Conservation (phyloP, 2,888 invertebrate genomes). For the Peribatodes rhomboidaria region DNA sequence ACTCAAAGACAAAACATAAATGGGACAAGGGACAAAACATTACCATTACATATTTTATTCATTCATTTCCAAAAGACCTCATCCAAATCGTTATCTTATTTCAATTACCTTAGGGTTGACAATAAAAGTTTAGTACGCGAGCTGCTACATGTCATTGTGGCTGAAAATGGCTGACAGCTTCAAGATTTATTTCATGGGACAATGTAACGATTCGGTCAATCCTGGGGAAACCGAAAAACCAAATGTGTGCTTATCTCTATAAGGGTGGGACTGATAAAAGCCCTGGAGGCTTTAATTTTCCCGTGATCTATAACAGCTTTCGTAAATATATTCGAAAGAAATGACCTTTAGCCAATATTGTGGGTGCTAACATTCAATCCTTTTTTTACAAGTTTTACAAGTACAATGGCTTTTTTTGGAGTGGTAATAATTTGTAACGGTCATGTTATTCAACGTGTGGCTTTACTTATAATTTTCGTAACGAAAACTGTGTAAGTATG, state of each 20-base stretch:
- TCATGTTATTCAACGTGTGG: too few relatives aligned
- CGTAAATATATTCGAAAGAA: constrained; percentile 4
- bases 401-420: too few relatives aligned
- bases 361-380: constrained; percentile 19
- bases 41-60: constrained; percentile 32
- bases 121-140: constrained; percentile 24
- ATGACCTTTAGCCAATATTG: neutral
- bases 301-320: constrained; percentile 28
- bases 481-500: too few relatives aligned
- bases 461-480: too few relatives aligned
- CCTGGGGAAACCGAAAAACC: constrained; percentile 41
- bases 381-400: too few relatives aligned
- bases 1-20: constrained; percentile 19
- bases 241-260: constrained; percentile 45
- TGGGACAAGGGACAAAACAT: constrained; percentile 24
- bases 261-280: constrained; percentile 34
- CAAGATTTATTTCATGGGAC: constrained; percentile 54
- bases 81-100: constrained; percentile 36
- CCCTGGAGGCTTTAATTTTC: constrained; percentile 16
- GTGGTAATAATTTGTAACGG: too few relatives aligned
- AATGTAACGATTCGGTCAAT: constrained; percentile 46
- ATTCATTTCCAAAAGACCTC: constrained; percentile 16
- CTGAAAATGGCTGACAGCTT: constrained; percentile 50
- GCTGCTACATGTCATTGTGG: constrained; percentile 40
- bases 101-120: constrained; percentile 25